Percentiles rank a stretch among this genome's conserved stretches.
These are phyloP conservation scores for Brachionus angularis DNA, from an alignment of 1,140 invertebrate species.

Conservation along the genomic window DNA sequence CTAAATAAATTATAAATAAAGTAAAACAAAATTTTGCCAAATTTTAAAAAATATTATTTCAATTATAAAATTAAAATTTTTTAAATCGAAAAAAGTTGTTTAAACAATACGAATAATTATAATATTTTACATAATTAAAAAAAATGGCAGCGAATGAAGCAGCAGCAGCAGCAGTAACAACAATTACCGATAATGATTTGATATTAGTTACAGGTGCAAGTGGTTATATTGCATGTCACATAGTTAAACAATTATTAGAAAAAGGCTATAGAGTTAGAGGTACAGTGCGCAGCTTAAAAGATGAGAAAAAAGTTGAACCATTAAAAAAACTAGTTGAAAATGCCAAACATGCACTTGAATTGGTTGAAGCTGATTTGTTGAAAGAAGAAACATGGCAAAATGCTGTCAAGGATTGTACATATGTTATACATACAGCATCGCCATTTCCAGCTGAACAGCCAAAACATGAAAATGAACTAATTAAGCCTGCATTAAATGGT, in stretches of 20 bases:
- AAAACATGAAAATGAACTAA: conserved; percentile 58
- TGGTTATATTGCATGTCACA: conserved; percentile 62
- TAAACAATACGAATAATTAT: too few species aligned
- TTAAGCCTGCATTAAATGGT: conserved; percentile 62
- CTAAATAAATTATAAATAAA: too few species aligned
- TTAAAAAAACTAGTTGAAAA: conserved; percentile 57
- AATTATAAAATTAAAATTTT: too few species aligned
- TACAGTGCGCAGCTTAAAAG: conserved; percentile 60
- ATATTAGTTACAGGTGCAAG: conserved; percentile 64
- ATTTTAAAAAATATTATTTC: too few species aligned
- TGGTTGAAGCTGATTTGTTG: conserved; percentile 55
- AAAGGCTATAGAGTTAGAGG: conserved; percentile 61
- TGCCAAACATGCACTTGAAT: conserved; percentile 58
- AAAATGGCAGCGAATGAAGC: too few species aligned
- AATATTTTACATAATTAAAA: too few species aligned
- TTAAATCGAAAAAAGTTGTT: too few species aligned
- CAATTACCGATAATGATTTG: conserved; percentile 42
- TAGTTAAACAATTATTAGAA: conserved; percentile 61
- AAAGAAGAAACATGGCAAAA: conserved; percentile 56
- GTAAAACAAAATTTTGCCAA: too few species aligned
- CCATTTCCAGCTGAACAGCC: conserved; percentile 60
- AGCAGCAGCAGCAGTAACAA: too few species aligned
- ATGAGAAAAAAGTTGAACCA: conserved; percentile 57
- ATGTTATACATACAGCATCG: conserved; percentile 63
- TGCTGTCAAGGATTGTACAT: conserved; percentile 60